Percentiles rank a stretch among this genome's conserved stretches.
Conservation (phyloP, 1,140 invertebrate genomes). For the Helicoverpa zea region DNA sequence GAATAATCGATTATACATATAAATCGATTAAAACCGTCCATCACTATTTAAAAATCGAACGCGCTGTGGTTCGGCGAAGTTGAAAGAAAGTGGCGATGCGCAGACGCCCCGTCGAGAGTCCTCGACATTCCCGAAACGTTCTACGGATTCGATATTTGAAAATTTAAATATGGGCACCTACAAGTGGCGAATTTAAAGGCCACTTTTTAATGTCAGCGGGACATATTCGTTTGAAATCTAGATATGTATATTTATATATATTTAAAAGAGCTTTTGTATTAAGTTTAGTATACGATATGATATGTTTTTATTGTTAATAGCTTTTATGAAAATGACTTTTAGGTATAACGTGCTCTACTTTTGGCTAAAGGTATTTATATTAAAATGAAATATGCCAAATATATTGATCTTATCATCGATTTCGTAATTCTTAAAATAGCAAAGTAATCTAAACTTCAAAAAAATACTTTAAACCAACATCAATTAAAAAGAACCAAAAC, state of each 20-base stretch:
- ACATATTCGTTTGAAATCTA: constrained; percentile 47
- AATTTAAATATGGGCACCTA: constrained; percentile 50
- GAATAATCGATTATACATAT: constrained; percentile 46
- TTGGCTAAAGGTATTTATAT: too few relatives aligned
- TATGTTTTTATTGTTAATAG: not conserved
- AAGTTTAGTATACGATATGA: not conserved
- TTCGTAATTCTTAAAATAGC: too few relatives aligned
- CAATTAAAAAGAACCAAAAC: not conserved
- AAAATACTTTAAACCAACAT: too few relatives aligned
- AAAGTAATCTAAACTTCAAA: too few relatives aligned
- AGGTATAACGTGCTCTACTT: too few relatives aligned
- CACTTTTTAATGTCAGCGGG: constrained; percentile 50
- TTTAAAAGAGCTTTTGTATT: constrained; percentile 19
- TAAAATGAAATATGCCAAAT: too few relatives aligned
- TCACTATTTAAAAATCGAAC: constrained; percentile 47
- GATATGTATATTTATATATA: constrained; percentile 27
- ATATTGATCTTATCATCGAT: too few relatives aligned
- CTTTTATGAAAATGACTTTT: not conserved
- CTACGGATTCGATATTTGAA: constrained; percentile 67
- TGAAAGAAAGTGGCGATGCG: constrained; percentile 73
- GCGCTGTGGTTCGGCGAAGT: constrained; percentile 56
- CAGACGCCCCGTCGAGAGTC: constrained; percentile 70
- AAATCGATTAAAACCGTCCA: constrained; percentile 50
- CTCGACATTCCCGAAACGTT: constrained; percentile 65
- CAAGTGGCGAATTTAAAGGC: constrained; percentile 50